phyloP scores from a whole-genome alignment of 2,888 invertebrate species.

The Orchestes rusci region DNA sequence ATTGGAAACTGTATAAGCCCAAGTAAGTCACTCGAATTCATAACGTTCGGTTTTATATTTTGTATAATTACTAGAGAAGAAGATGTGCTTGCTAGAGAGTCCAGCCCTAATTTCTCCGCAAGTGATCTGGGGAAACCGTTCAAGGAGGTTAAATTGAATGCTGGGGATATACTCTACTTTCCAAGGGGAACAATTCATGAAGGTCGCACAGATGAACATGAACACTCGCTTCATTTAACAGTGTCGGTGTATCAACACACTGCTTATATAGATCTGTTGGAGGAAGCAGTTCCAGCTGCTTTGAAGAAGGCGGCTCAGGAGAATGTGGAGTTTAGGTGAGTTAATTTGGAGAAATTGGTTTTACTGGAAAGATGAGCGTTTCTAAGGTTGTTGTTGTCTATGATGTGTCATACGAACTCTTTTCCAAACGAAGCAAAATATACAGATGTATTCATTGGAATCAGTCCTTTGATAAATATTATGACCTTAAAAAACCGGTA shows the following conservation, averaged over 20 bases:
- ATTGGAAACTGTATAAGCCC: slow-evolving; percentile 88
- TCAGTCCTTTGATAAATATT: too few relatives aligned
- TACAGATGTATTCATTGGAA: too few relatives aligned
- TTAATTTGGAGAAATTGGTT: too few relatives aligned
- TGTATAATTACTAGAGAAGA: slow-evolving; percentile 9
- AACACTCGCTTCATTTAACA: slow-evolving; percentile 92
- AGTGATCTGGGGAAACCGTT: slow-evolving; percentile 73
- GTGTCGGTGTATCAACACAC: slow-evolving; percentile 88
- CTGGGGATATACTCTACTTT: slow-evolving; percentile 90
- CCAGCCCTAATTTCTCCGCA: slow-evolving; percentile 70
- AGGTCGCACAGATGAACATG: slow-evolving; percentile 68
- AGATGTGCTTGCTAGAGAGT: slow-evolving; percentile 63
- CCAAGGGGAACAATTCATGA: slow-evolving; percentile 86
- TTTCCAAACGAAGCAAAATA: too few relatives aligned
- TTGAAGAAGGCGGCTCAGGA: slow-evolving; percentile 63
- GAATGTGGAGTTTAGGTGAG: slow-evolving; percentile 56
- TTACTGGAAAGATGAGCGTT: too few relatives aligned
- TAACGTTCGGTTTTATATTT: slow-evolving; percentile 1
- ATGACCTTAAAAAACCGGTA: too few relatives aligned
- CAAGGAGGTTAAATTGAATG: slow-evolving; percentile 68
- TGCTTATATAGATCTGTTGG: slow-evolving; percentile 83
- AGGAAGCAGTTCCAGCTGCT: slow-evolving; percentile 69
- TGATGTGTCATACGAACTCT: too few relatives aligned
- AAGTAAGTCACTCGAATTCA: slow-evolving; percentile 42
- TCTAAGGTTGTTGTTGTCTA: too few relatives aligned